Base-by-base conservation (phyloP, 1,140 invertebrate genomes). In the Macrosteles quadrilineatus region DNA sequence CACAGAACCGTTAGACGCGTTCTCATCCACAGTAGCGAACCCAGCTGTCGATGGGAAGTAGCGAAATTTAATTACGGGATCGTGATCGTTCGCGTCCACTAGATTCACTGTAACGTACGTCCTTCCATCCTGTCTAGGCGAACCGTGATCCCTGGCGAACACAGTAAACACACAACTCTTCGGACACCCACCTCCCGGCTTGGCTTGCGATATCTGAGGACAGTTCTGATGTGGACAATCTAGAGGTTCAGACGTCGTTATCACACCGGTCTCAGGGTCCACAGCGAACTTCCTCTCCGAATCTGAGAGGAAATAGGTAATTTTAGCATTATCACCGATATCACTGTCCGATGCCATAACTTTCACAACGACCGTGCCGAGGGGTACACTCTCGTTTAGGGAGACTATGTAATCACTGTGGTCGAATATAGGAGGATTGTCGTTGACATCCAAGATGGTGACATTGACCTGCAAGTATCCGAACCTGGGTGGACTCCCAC, bases 71-170 rank as follows among this genome's bases (percentile, higher is more conserved):
- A 98, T 97, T 27, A 91, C 86, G 2, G 96, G 97, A 82, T 95
- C 93, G 78, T 98, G 95, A 84, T 98, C 95, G 66, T 78, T 78
- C 1, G 94, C 91, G 79, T 98, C 96, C 32, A 97, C 83, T 17
- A 98, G 83, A 81, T 95, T 97, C 0, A 98, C 93, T 2, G 94
- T 97, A 0, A 98, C 93, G 81, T 98, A 98, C 23, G 96, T 95
- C 45, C 96, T 84, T 2, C 95, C 95, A 77, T 95, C 92, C 80
- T 97, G 93, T 32, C 92, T 81, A 0, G 95, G 95, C 6, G 89
- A 88, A 0, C 96, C 96, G 74, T 97, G 92, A 83, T 98, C 97
- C 59, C 92, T 85, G 12, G 96, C 96, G 77, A 94, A 95, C 0
- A 98, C 92, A 0, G 95, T 97, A 74, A 98, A 93, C 11, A 98